Conservation (phyloP, 2,888 invertebrate genomes). For the Drosophila quinaria region DNA sequence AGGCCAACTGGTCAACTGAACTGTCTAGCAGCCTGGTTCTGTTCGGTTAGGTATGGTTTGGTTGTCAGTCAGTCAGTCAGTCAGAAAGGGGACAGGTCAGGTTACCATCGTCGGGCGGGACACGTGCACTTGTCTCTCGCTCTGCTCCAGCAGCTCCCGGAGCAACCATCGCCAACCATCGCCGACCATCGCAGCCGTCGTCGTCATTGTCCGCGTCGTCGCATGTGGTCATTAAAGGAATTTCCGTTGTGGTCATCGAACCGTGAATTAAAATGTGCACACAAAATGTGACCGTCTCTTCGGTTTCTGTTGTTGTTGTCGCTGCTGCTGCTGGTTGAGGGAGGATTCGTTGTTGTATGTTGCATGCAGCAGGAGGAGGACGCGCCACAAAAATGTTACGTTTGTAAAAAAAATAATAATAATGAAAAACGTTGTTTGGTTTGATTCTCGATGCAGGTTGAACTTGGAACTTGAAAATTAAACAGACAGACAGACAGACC, state of each 20-base stretch:
- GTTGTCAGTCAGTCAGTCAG: conserved; percentile 6
- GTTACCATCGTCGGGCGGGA: conserved; percentile 44
- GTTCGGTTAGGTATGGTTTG: not conserved
- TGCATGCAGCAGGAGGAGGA: conserved; percentile 15
- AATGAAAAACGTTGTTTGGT: conserved; percentile 41
- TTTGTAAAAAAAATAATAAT: conserved; percentile 11
- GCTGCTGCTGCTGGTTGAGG: conserved; percentile 14
- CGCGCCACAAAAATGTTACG: conserved; percentile 33
- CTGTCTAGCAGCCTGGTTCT: not conserved
- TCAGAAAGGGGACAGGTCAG: conserved; percentile 29
- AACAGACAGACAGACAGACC: conserved; percentile 1
- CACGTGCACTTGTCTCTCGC: conserved; percentile 55
- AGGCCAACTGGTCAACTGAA: conserved; percentile 15
- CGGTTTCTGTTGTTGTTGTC: conserved; percentile 5
- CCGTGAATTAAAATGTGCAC: conserved; percentile 76
- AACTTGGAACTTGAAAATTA: conserved; percentile 13
- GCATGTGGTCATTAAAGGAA: conserved; percentile 77
- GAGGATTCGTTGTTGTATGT: conserved; percentile 13
- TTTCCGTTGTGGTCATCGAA: conserved; percentile 80
- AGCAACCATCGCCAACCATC: conserved; percentile 16
- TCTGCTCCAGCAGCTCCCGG: conserved; percentile 41
- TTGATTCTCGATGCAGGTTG: conserved; percentile 50
- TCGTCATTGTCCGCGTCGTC: conserved; percentile 62
- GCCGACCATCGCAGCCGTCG: conserved; percentile 18
- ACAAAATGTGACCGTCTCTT: conserved; percentile 48